Evolutionary conservation across 2,113 vertebrate genomes (phyloP).

Genomic region (Condylura cristata): DNA sequence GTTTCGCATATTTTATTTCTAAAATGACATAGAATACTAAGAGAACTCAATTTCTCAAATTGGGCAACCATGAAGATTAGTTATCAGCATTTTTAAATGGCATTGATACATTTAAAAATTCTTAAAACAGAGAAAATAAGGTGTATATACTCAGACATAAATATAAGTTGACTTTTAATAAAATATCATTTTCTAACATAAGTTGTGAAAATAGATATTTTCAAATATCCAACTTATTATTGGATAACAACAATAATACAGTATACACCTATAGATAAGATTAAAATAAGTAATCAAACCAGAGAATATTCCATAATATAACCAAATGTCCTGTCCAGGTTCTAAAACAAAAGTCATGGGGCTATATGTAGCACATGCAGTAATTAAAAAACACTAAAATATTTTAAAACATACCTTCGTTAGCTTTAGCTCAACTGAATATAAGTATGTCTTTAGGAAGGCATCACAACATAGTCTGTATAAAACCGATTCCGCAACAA

Average conservation of each 20-base stretch:
- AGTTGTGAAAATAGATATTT: constrained; percentile 17
- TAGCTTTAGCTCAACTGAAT: constrained; percentile 80
- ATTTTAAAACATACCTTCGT: constrained; percentile 78
- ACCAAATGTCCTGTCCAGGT: background rate
- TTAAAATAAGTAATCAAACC: background rate
- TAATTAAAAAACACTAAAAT: background rate
- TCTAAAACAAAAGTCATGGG: background rate
- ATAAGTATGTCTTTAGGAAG: constrained; percentile 67
- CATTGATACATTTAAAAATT: background rate
- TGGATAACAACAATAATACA: constrained; percentile 7
- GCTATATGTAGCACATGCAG: background rate
- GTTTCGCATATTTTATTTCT: background rate
- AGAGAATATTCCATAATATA: constrained; percentile 40
- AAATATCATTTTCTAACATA: constrained; percentile 14
- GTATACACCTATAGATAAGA: background rate
- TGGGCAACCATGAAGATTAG: background rate
- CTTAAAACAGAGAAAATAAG: background rate
- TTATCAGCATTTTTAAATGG: constrained; percentile 20
- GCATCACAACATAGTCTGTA: constrained; percentile 77
- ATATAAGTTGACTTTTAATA: background rate
- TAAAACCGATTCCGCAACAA: constrained; percentile 81
- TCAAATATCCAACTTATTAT: background rate
- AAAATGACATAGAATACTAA: background rate
- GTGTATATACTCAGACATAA: background rate
- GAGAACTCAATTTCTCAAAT: background rate